phyloP scores from a whole-genome alignment of 2,113 vertebrate genomes.

The Urocitellus parryii region DNA sequence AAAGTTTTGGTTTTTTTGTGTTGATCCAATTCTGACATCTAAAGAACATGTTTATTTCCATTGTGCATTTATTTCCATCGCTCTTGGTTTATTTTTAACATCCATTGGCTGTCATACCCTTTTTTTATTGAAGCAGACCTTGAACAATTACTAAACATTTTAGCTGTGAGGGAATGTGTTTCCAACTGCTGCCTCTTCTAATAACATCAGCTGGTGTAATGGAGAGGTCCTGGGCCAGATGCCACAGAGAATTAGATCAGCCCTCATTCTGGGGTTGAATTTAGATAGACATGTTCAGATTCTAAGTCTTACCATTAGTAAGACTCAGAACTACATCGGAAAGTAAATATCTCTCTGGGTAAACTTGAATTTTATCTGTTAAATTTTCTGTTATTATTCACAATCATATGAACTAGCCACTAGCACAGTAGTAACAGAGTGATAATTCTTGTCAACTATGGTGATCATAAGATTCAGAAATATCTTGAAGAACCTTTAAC shows the following conservation, averaged over 20 bases:
- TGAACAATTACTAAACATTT: background rate
- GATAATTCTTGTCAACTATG: background rate
- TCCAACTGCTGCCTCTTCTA: conserved; percentile 30
- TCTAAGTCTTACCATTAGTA: conserved; percentile 6
- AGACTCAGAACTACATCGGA: background rate
- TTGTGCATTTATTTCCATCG: conserved; percentile 7
- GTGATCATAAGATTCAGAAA: background rate
- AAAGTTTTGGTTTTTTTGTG: background rate
- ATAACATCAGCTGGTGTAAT: background rate
- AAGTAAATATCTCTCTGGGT: background rate
- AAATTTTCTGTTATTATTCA: background rate
- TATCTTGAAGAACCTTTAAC: conserved; percentile 11
- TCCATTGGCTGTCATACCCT: background rate
- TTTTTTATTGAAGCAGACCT: conserved; percentile 21
- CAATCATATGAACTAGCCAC: background rate
- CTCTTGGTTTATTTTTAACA: conserved; percentile 48
- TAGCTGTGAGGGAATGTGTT: conserved; percentile 24
- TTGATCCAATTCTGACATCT: background rate
- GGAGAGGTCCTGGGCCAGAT: background rate
- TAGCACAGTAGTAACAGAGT: background rate
- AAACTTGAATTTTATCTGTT: conserved; percentile 17
- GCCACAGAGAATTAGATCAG: background rate
- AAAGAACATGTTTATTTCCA: background rate
- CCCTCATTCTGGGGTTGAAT: background rate
- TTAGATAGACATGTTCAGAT: background rate